These are phyloP conservation scores for Ferdinandea cuprea DNA, from an alignment of 2,888 invertebrate genomes.

Conservation along the genomic window DNA sequence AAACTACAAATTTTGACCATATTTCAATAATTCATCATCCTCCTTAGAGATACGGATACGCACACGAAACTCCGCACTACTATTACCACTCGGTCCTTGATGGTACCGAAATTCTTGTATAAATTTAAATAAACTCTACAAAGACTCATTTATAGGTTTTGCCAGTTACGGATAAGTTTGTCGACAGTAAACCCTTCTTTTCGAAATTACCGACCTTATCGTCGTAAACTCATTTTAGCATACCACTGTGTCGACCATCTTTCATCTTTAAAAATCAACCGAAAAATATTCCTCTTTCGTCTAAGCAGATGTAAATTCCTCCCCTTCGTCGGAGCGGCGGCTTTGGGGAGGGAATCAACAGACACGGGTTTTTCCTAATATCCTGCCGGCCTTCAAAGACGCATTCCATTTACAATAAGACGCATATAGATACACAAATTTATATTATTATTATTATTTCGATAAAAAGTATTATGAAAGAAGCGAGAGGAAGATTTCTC, in stretches of 20 bases:
- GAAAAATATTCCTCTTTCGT: slow-evolving; percentile 11
- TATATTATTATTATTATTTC: slow-evolving; percentile 8
- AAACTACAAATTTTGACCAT: too few relatives aligned
- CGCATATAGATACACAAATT: background rate
- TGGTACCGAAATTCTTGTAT: background rate
- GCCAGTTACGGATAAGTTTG: background rate
- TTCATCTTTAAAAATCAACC: slow-evolving; percentile 22
- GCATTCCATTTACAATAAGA: slow-evolving; percentile 14
- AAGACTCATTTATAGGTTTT: background rate
- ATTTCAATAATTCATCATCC: too few relatives aligned
- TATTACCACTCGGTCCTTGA: too few relatives aligned
- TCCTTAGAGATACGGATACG: background rate
- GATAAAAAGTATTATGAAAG: slow-evolving; percentile 5
- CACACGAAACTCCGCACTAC: too few relatives aligned
- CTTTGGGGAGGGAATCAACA: background rate
- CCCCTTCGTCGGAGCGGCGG: background rate
- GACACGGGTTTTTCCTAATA: slow-evolving; percentile 35
- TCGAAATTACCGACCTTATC: background rate
- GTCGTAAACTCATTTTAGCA: slow-evolving; percentile 3
- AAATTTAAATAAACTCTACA: background rate
- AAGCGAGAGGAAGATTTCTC: slow-evolving; percentile 4
- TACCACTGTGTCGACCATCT: background rate
- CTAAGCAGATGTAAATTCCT: slow-evolving; percentile 17
- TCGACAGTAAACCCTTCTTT: background rate
- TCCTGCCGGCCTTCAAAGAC: slow-evolving; percentile 28